Percentiles rank a stretch among this genome's conserved stretches.
phyloP scores from a whole-genome alignment of 2,113 vertebrate genomes.

The Rhombomys opimus region DNA sequence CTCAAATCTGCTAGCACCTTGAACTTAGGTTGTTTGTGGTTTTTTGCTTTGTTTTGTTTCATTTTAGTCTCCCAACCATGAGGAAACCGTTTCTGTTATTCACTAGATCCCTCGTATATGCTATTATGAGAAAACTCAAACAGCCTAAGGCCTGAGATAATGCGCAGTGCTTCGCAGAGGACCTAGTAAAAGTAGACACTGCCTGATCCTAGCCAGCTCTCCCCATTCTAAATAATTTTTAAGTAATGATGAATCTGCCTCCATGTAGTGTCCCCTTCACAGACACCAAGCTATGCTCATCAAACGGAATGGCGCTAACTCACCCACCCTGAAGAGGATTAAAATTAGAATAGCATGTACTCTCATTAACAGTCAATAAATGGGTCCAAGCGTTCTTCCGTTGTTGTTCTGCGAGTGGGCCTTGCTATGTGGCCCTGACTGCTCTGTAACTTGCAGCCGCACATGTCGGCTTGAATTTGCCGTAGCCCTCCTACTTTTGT shows the following conservation, averaged over 20 bases:
- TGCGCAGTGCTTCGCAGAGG: neutral
- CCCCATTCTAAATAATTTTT: neutral
- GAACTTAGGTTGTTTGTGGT: neutral
- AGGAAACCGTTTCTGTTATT: neutral
- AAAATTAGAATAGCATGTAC: neutral
- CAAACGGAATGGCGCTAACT: neutral
- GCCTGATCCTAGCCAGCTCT: neutral
- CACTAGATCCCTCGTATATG: neutral
- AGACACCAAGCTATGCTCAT: neutral
- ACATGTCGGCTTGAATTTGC: neutral
- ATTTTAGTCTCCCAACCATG: neutral
- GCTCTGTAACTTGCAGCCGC: neutral
- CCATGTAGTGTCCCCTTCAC: neutral
- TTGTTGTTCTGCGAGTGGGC: neutral
- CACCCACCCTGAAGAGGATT: neutral
- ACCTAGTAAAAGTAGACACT: neutral
- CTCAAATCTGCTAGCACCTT: neutral
- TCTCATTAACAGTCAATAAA: neutral
- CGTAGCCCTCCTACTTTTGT: neutral
- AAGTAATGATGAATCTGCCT: neutral
- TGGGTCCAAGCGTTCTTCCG: neutral
- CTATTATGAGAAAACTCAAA: neutral
- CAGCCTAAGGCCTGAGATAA: neutral
- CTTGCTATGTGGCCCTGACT: neutral
- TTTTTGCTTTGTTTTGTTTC: no score